Conservation (phyloP, 2,888 invertebrate species). For the Epistrophe grossulariae region DNA sequence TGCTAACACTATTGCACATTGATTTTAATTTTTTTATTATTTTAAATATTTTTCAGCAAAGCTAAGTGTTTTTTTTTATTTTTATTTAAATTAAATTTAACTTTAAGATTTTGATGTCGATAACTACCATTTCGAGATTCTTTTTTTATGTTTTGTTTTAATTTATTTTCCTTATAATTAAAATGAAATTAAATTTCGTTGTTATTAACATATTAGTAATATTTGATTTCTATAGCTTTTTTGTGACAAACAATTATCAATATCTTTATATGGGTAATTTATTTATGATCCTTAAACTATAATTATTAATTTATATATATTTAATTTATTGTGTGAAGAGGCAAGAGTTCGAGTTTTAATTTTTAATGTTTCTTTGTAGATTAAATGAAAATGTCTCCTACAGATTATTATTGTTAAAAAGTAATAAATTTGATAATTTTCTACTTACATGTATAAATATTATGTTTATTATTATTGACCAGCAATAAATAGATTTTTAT, state of each 20-base stretch:
- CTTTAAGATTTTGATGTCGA: slow-evolving; percentile 13
- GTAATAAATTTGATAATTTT: slow-evolving; percentile 7
- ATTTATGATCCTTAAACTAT: slow-evolving; percentile 7
- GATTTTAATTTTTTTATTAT: slow-evolving; percentile 22
- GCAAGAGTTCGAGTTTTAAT: slow-evolving; percentile 61
- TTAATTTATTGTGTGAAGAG: slow-evolving; percentile 38
- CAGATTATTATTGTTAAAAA: not conserved
- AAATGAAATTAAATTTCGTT: slow-evolving; percentile 43
- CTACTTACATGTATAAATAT: not conserved
- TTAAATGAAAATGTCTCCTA: slow-evolving; percentile 10
- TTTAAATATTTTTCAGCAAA: slow-evolving; percentile 11
- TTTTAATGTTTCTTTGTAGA: slow-evolving; percentile 12
- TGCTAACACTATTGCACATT: slow-evolving; percentile 59
- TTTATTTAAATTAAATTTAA: not conserved
- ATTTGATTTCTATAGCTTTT: slow-evolving; percentile 35
- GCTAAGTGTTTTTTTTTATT: slow-evolving; percentile 1
- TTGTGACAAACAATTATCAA: slow-evolving; percentile 28
- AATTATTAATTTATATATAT: not conserved
- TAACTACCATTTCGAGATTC: slow-evolving; percentile 67
- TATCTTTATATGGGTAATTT: slow-evolving; percentile 14
- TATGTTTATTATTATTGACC: slow-evolving; percentile 36
- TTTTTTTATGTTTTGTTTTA: slow-evolving; percentile 20
- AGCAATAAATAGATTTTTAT: slow-evolving; percentile 44
- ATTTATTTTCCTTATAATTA: not conserved
- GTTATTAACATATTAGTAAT: slow-evolving; percentile 48